phyloP scores from a whole-genome alignment of 1,140 invertebrate species.

The Panagrolaimus sp. region DNA sequence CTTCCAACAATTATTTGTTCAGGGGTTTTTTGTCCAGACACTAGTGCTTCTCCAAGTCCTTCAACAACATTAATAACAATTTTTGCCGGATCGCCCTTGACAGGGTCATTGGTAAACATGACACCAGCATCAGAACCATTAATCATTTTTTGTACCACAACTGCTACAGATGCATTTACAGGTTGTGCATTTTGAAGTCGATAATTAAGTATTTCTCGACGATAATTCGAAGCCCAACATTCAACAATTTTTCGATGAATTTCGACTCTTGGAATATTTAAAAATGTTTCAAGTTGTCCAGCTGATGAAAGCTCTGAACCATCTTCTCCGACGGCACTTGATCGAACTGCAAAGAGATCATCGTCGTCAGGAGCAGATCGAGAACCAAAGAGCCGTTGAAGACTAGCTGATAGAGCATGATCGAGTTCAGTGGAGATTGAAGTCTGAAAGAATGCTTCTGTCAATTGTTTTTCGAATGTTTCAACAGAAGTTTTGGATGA shows the following conservation, averaged over 20 bases:
- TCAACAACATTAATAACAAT: conserved; percentile 73
- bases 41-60: conserved; percentile 70
- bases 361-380: conserved; percentile 32
- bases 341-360: conserved; percentile 63
- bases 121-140: conserved; percentile 70
- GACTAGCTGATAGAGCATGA: not conserved
- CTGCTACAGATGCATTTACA: conserved; percentile 68
- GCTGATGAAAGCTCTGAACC: conserved; percentile 71
- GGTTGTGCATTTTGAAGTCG: conserved; percentile 65
- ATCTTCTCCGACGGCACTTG: conserved; percentile 72
- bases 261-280: conserved; percentile 64
- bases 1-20: conserved; percentile 33
- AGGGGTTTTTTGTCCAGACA: conserved; percentile 36
- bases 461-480: conserved; percentile 7
- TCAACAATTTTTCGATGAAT: conserved; percentile 63
- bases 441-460: not conserved
- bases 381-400: conserved; percentile 41
- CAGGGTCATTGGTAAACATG: conserved; percentile 72
- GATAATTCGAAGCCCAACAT: conserved; percentile 76
- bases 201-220: conserved; percentile 71
- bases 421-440: not conserved
- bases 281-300: conserved; percentile 74
- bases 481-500: conserved; percentile 28
- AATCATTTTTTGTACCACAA: conserved; percentile 76
- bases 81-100: conserved; percentile 66